Evolutionary conservation across 2,113 vertebrate species (phyloP).

Genomic region (Chamaetylas fuelleborni): DNA sequence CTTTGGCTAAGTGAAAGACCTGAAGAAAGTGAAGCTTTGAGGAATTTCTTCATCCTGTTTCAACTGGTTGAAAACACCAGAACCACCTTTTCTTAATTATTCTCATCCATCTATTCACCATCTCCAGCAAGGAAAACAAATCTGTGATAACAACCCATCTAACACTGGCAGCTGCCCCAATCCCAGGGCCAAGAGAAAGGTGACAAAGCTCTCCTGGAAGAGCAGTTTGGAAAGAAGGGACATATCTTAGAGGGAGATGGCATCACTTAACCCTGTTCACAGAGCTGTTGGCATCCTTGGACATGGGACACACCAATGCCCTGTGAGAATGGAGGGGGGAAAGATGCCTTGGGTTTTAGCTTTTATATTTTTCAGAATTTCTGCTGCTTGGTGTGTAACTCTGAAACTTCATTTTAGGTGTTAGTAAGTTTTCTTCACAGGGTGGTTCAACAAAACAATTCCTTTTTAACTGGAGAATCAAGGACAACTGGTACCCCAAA

Average conservation of each 20-base stretch:
- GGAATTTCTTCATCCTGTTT: neutral
- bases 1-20: neutral
- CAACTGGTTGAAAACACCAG: neutral
- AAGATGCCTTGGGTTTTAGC: no score
- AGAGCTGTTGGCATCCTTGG: neutral
- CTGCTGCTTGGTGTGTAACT: no score
- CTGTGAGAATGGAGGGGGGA: neutral
- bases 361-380: no score
- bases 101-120: neutral
- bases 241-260: neutral
- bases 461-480: no score
- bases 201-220: neutral
- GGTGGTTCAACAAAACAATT: no score
- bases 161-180: neutral
- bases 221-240: neutral
- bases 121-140: neutral
- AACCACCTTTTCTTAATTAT: neutral
- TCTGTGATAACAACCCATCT: neutral
- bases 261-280: neutral
- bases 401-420: no score
- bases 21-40: neutral
- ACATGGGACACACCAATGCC: rapidly evolving
- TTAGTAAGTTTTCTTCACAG: no score
- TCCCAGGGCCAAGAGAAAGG: neutral
- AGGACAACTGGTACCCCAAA: no score